Percentiles rank a stretch among this genome's conserved stretches.
phyloP scores from a whole-genome alignment of 2,113 vertebrate species.

The Dasyornis broadbenti region DNA sequence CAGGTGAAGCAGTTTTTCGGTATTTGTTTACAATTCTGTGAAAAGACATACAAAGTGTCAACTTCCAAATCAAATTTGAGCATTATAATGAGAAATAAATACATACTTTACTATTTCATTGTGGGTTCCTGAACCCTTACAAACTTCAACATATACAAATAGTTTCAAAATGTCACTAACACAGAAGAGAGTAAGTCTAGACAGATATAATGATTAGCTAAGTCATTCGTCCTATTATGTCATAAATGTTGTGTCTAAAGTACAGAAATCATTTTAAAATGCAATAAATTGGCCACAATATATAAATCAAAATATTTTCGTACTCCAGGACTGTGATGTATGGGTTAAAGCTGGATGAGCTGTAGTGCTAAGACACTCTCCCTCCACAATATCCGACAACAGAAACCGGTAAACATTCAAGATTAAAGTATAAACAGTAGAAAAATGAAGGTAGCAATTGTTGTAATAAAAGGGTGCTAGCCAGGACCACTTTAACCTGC shows the following conservation, averaged over 20 bases:
- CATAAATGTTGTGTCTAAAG: constrained; percentile 15
- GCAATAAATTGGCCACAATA: neutral
- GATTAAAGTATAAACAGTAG: constrained; percentile 50
- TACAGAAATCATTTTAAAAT: constrained; percentile 44
- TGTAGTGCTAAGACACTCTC: constrained; percentile 21
- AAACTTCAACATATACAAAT: constrained; percentile 77
- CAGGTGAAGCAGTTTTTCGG: constrained; percentile 71
- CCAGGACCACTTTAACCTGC: neutral
- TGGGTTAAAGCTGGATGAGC: constrained; percentile 39
- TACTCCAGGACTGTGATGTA: neutral
- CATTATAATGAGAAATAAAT: constrained; percentile 71
- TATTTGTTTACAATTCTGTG: constrained; percentile 61
- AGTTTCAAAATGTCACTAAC: constrained; percentile 56
- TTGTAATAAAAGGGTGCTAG: neutral
- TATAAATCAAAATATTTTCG: neutral
- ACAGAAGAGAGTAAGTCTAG: constrained; percentile 45
- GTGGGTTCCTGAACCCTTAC: constrained; percentile 69
- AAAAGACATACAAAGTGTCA: constrained; percentile 49
- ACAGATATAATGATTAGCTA: constrained; percentile 41
- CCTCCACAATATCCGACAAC: neutral
- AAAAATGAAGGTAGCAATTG: constrained; percentile 37
- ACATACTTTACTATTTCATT: constrained; percentile 70
- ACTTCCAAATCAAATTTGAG: constrained; percentile 31
- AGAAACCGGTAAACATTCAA: constrained; percentile 25
- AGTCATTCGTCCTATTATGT: constrained; percentile 31